Base-by-base conservation (phyloP, 2,797 vertebrate genomes). In the Acanthornis magna region DNA sequence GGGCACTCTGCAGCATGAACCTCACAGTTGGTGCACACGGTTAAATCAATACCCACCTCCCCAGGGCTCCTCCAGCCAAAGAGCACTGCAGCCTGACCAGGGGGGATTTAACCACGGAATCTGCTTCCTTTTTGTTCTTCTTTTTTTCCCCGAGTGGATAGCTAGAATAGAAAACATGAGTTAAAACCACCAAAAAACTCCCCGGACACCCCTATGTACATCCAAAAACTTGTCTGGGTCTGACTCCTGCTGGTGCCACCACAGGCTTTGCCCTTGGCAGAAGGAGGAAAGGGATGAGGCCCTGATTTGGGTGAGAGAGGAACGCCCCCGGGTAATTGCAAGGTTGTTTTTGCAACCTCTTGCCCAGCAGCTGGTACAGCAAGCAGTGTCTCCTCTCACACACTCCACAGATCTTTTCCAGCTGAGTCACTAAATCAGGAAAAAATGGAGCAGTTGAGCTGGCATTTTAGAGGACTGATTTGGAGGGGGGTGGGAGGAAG, bases 401-500 rank as follows among this genome's bases (percentile, higher is more conserved):
- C 1, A 2, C 40, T 66, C 60, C 57, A 40, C 29, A 53, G 70
- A 42, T 43, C 85, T 91, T 78, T 96, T 94, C 82, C 65, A 95
- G 89, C 94, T 94, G 95, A 96, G 88, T 97, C 96, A 95, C 80
- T 36, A 62, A 80, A 91, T 27, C 81, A 48, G 61, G n/a, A 32
- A 85, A 94, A 94, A 94, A 84, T 54, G 16, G 32, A 88, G 54
- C 68, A 75, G 80, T 79, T 96, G 85, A 96, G 83, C 48, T 95
- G 91, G 77, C 77, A 71, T 91, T 93, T 94, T 61, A 36, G 55
- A 88, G 60, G 42, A 40, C 13, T 48, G 81, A 61, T 83, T 57
- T 62, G 29, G 21, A 32, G 7, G 5, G 29, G 13, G 50, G 9
- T 26, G 58, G 50, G 27, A 12, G 19, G 13, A 34, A 60, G 45